Percentiles rank a stretch among this genome's conserved stretches.
Evolutionary conservation across 2,113 vertebrate genomes (phyloP).

Genomic region (Dasyprocta punctata): DNA sequence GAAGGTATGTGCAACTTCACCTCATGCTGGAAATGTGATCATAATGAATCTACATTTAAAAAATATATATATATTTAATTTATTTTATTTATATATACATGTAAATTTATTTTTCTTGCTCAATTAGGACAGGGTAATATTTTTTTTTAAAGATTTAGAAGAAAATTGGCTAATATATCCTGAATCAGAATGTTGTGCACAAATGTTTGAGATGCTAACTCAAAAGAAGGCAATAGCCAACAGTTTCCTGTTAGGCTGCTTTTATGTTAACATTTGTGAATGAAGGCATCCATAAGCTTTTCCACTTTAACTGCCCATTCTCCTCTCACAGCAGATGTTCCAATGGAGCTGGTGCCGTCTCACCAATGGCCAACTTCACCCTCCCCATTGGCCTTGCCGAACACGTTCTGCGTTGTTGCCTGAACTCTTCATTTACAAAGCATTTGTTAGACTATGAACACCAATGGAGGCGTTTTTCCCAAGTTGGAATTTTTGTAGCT

Average conservation of each 20-base stretch:
- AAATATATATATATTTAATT: too few species aligned
- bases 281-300: background rate
- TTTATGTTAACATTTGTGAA: background rate
- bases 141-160: background rate
- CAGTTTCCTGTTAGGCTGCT: background rate
- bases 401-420: too few species aligned
- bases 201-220: background rate
- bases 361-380: background rate
- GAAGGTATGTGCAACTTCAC: background rate
- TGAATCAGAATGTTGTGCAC: background rate
- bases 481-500: background rate
- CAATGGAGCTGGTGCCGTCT: background rate
- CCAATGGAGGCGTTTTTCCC: background rate
- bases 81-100: background rate
- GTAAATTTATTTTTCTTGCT: background rate
- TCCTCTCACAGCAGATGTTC: background rate
- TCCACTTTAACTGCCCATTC: background rate
- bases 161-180: background rate
- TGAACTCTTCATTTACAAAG: background rate
- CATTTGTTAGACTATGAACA: background rate
- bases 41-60: background rate
- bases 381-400: accelerated
- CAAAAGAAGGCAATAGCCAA: background rate
- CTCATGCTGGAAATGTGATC: background rate
- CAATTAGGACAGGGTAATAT: background rate